phyloP scores from a whole-genome alignment of 2,797 vertebrate genomes.

The Todus mexicanus region DNA sequence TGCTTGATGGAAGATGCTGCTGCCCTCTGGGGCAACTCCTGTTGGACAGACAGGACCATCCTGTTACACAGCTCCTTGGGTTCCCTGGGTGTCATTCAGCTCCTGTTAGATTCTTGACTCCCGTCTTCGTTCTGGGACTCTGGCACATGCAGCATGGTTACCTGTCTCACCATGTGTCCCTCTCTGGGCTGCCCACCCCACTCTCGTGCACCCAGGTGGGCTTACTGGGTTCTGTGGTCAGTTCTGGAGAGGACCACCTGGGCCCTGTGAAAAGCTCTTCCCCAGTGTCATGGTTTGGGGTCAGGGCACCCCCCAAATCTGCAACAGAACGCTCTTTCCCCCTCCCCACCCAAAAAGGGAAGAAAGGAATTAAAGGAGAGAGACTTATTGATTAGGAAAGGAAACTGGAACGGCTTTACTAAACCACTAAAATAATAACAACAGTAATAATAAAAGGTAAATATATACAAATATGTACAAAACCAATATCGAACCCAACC shows the following conservation, averaged over 20 bases:
- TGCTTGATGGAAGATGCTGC: background rate
- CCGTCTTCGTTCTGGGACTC: background rate
- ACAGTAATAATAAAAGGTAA: no score
- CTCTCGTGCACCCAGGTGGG: background rate
- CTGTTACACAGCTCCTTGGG: background rate
- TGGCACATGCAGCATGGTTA: accelerated
- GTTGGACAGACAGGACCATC: accelerated
- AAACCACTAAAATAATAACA: no score
- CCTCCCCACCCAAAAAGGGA: no score
- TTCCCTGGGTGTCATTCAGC: background rate
- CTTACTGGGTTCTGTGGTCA: background rate
- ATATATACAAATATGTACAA: no score
- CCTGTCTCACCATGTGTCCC: background rate
- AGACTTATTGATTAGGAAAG: no score
- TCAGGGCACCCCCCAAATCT: no score
- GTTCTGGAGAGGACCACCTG: background rate
- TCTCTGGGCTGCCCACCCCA: background rate
- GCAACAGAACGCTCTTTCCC: no score
- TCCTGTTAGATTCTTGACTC: background rate
- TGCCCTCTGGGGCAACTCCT: background rate
- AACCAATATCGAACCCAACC: no score
- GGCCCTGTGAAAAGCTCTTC: background rate
- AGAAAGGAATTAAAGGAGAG: no score
- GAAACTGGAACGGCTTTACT: no score
- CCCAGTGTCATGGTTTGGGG: no score